Percentiles rank a stretch among this genome's conserved stretches.
Conservation (phyloP, 2,113 vertebrate genomes). For the Plecotus auritus region DNA sequence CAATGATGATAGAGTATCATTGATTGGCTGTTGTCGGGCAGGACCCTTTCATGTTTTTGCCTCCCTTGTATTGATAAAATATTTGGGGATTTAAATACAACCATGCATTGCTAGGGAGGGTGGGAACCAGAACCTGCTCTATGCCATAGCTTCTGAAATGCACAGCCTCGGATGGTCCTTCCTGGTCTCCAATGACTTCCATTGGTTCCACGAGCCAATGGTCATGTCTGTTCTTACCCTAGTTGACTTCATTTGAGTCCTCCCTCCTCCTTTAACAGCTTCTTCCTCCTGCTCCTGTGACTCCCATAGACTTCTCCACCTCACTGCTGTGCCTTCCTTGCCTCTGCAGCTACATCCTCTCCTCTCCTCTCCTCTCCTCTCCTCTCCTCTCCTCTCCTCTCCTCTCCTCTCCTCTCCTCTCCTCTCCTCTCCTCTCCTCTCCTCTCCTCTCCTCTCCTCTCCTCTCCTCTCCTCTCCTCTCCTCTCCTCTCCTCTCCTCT, state of each 20-base stretch:
- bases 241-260: neutral
- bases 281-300: neutral
- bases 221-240: neutral
- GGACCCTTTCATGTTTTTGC: neutral
- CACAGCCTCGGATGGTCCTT: neutral
- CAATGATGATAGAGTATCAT: no score
- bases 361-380: no score
- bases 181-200: neutral
- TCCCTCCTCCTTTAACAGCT: neutral
- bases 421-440: neutral
- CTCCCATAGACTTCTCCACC: neutral
- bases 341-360: neutral
- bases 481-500: neutral
- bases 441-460: neutral
- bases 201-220: neutral
- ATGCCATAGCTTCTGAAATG: neutral
- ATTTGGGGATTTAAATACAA: neutral
- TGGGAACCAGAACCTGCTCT: neutral
- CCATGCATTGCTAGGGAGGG: neutral
- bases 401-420: neutral
- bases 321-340: neutral
- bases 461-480: neutral
- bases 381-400: no score
- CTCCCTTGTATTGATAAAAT: neutral
- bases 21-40: no score